Base-by-base conservation (phyloP, 2,888 invertebrate species). In the Chrysopilus asiliformis region DNA sequence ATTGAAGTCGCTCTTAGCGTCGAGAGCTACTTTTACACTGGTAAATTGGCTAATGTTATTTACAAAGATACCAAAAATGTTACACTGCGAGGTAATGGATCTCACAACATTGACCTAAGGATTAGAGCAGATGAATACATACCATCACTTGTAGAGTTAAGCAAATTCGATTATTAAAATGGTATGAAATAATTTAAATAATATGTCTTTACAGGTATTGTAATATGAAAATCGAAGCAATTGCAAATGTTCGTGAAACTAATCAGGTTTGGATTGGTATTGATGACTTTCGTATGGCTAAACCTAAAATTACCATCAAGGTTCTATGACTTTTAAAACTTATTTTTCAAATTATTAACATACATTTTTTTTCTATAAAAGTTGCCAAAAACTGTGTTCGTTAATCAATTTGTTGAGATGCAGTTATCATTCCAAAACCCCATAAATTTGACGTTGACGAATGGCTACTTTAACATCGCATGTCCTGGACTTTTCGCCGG, bases 241-340 rank as follows among this genome's bases (percentile, higher is more conserved):
- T 82, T 57, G 79, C 79, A 13, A 74, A 75, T n/a, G 84, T 86
- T 0, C 68, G 71, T 36, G 84, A 86, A 58, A 86, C 86, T 12
- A 75, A 74, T 36, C 84, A 85, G 58, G 76, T 81, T 3, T 86
- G 83, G 79, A 76, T 80, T 1, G 81, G 78, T 45, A 82, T 84
- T 49, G 84, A 85, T 48, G 82, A 84, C 59, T 83, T 84, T 64
- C 76, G 82, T 57, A 70, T 86, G 5, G 62, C 78, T 19, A 80
- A 79, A 52, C 85, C 86, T 2, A 71, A 66, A 40, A 72, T 84
- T 35, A 63, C 61, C 22, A 70, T 86, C 22, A 71, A 74, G 67
- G 83, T 82, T n/a, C n/a, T n/a, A n/a, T n/a, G n/a, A n/a, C n/a
- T n/a, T n/a, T n/a, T n/a, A n/a, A n/a, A n/a, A n/a, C n/a, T n/a